phyloP scores from a whole-genome alignment of 1,140 invertebrate genomes.

The Camponotus pennsylvanicus region DNA sequence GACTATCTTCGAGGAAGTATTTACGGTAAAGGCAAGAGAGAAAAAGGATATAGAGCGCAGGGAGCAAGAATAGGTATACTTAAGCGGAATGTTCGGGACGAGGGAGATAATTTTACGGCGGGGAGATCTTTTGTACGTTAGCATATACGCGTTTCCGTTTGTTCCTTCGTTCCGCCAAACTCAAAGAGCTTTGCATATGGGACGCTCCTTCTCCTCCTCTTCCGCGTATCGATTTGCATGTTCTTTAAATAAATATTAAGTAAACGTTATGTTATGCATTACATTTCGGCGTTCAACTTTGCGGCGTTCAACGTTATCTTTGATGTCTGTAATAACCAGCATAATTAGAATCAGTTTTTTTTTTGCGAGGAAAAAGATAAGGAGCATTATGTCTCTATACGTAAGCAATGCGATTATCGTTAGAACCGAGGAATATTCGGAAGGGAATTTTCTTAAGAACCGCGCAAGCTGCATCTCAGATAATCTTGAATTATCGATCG shows the following conservation, averaged over 20 bases:
- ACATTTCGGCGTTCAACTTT: neutral
- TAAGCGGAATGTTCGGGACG: constrained; percentile 21
- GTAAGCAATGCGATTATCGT: neutral
- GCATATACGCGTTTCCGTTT: neutral
- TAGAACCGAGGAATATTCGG: neutral
- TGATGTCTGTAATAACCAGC: neutral
- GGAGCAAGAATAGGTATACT: constrained; percentile 1
- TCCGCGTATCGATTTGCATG: constrained; percentile 24
- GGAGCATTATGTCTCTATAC: too few species aligned
- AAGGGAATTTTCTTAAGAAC: too few species aligned
- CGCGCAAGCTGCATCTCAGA: too few species aligned
- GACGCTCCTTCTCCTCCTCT: neutral
- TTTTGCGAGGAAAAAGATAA: neutral
- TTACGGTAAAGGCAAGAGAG: neutral
- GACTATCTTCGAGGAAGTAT: neutral
- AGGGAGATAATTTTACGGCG: constrained; percentile 29
- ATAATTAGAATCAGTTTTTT: constrained; percentile 11
- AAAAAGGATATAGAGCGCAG: neutral
- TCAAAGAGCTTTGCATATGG: neutral
- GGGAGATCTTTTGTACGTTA: constrained; percentile 16
- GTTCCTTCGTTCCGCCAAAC: neutral
- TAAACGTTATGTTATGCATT: constrained; percentile 34
- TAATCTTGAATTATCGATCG: too few species aligned
- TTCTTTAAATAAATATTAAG: constrained; percentile 13
- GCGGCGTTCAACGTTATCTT: neutral